These are phyloP conservation scores for Heliconius cydno DNA, from an alignment of 2,888 invertebrate species.

Conservation along the genomic window DNA sequence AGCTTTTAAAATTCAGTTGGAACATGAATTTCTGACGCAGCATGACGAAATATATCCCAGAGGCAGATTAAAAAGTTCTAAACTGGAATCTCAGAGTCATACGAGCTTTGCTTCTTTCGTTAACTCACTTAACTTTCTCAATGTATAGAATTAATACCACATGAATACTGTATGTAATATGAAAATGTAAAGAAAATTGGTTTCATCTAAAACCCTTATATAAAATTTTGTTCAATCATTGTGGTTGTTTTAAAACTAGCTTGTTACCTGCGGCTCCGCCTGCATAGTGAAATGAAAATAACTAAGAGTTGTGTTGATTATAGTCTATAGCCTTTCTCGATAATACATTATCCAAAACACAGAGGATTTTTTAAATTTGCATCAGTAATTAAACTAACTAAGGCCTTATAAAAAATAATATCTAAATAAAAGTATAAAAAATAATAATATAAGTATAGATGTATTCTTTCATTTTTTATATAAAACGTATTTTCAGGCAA, in stretches of 20 bases:
- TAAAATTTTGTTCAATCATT: background rate
- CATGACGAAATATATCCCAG: background rate
- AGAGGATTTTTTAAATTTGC: too few species aligned
- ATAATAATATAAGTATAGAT: too few species aligned
- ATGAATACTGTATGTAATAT: background rate
- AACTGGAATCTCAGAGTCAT: background rate
- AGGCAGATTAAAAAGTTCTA: slow-evolving; percentile 20
- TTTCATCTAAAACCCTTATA: background rate
- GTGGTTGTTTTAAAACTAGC: background rate
- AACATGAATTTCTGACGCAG: background rate
- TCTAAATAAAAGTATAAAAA: too few species aligned
- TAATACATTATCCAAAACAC: too few species aligned
- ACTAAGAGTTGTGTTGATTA: too few species aligned
- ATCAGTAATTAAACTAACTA: too few species aligned
- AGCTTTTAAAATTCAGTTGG: background rate
- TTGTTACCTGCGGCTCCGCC: background rate
- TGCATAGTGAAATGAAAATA: too few species aligned
- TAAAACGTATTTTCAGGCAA: too few species aligned
- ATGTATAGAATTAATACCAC: background rate
- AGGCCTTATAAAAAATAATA: too few species aligned
- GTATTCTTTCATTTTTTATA: too few species aligned
- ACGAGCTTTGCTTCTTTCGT: background rate
- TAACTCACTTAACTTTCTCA: background rate
- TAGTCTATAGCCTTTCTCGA: too few species aligned
- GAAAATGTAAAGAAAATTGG: slow-evolving; percentile 3